Percentiles rank a stretch among this genome's conserved stretches.
phyloP scores from a whole-genome alignment of 2,797 vertebrate genomes.

The Diceros bicornis region DNA sequence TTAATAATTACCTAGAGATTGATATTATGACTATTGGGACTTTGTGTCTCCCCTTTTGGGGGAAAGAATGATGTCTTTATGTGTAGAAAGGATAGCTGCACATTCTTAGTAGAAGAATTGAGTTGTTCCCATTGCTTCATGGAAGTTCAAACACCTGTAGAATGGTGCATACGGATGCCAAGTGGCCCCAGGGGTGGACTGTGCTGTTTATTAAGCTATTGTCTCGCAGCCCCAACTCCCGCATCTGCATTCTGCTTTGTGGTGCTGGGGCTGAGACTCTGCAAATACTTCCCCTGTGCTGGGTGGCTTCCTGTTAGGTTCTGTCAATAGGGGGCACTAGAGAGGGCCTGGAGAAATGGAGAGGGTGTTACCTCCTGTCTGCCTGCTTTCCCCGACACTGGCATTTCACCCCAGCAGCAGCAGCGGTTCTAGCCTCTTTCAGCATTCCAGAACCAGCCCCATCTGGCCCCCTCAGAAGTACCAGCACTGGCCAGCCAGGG shows the following conservation, averaged over 20 bases:
- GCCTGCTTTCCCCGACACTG: neutral
- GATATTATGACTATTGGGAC: neutral
- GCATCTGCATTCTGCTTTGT: neutral
- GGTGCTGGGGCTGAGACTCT: neutral
- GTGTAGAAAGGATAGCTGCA: neutral
- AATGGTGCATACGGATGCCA: neutral
- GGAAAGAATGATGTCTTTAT: neutral
- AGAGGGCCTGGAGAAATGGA: neutral
- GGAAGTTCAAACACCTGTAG: neutral
- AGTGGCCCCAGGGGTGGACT: neutral
- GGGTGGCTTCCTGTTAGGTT: neutral
- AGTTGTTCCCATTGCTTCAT: neutral
- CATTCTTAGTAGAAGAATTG: neutral
- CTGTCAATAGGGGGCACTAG: neutral
- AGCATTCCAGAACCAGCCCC: neutral
- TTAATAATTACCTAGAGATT: neutral
- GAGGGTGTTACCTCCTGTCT: neutral
- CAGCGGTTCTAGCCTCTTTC: neutral
- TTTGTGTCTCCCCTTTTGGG: neutral
- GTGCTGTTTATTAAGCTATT: too few relatives aligned
- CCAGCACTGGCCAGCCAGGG: neutral
- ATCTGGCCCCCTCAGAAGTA: neutral
- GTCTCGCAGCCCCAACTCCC: neutral
- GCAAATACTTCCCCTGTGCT: neutral
- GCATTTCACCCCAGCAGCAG: neutral